Base-by-base conservation (phyloP, 2,113 vertebrate genomes). In the Tenrec ecaudatus region DNA sequence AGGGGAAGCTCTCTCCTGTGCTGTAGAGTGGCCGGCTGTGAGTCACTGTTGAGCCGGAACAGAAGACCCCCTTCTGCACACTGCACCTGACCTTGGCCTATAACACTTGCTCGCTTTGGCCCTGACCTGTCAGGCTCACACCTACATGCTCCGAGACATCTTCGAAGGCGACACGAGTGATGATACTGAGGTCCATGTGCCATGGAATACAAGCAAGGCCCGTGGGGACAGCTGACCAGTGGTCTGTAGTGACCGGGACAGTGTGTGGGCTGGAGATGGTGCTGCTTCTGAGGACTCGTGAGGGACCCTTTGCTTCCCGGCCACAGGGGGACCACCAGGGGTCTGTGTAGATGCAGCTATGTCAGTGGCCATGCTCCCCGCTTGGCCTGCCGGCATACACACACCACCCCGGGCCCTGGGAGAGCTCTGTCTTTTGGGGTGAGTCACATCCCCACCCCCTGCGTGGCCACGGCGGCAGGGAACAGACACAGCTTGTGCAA, bases 371-470 rank as follows among this genome's bases (percentile, higher is more conserved):
- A 68, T 6, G 40, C 97, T 11, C 80, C 98, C 1, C 98, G 98
- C 69, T 93, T 85, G n/a, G 96, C 97, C 57, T 68, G 98, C 93
- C 97, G 98, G 89, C 97, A 95, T 31, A 88, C 94, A 10, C 95
- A 98, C 53, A 93, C 96, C 43, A 95, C 3, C 33, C 98, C 62
- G 96, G 96, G 58, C 91, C 93, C 40, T 98, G 98, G 98, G 97
- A 98, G 91, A 96, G 93, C 6, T 91, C 94, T 31, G 97, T 97
- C 60, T 94, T 94, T 57, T 98, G 98, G 62, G 31, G 97, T 98
- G 95, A 97, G 98, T 97, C 73, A 31, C 14, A 25, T 29, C 53
- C 3, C 0, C 12, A 1, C 2, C 33, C 58, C 31, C 33, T 12
- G 20, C 11, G 43, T 16, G 71, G 27, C 53, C 33, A 20, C 2